Evolutionary conservation across 2,797 vertebrate genomes (phyloP).

Genomic region (Myripristis murdjan): DNA sequence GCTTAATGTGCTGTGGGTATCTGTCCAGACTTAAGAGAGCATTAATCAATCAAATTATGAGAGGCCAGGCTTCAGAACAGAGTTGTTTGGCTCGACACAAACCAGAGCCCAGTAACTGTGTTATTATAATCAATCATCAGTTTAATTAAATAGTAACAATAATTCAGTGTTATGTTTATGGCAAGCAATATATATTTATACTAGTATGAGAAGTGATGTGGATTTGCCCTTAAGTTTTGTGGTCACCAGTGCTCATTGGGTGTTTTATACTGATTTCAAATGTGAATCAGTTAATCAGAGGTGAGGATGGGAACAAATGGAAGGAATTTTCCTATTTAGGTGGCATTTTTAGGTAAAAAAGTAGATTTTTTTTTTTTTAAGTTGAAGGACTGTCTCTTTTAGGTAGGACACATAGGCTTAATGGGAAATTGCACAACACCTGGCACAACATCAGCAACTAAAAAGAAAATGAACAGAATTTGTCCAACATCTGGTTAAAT

Average conservation of each 20-base stretch:
- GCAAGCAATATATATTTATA: neutral
- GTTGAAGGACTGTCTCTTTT: too few relatives aligned
- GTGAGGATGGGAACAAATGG: neutral
- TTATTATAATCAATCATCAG: neutral
- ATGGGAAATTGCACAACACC: too few relatives aligned
- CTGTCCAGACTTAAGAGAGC: constrained; percentile 23
- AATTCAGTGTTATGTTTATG: neutral
- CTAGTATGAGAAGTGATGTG: too few relatives aligned
- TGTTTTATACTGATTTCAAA: constrained; percentile 13
- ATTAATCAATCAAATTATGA: constrained; percentile 41
- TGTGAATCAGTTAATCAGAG: constrained; percentile 1
- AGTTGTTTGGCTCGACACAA: constrained; percentile 11
- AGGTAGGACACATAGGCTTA: too few relatives aligned
- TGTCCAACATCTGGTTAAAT: too few relatives aligned
- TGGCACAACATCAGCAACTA: too few relatives aligned
- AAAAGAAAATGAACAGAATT: too few relatives aligned
- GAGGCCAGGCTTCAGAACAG: neutral
- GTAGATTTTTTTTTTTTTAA: too few relatives aligned
- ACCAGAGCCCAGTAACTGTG: constrained; percentile 18
- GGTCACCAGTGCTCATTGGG: neutral
- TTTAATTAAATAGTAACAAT: neutral
- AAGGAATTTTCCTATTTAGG: too few relatives aligned
- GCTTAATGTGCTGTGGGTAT: constrained; percentile 8
- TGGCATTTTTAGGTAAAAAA: too few relatives aligned
- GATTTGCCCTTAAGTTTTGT: neutral